A percentile compares a stretch with the other conserved stretches of the same genome.
Evolutionary conservation across 2,888 invertebrate genomes (phyloP).

Genomic region (Abrostola tripartita): DNA sequence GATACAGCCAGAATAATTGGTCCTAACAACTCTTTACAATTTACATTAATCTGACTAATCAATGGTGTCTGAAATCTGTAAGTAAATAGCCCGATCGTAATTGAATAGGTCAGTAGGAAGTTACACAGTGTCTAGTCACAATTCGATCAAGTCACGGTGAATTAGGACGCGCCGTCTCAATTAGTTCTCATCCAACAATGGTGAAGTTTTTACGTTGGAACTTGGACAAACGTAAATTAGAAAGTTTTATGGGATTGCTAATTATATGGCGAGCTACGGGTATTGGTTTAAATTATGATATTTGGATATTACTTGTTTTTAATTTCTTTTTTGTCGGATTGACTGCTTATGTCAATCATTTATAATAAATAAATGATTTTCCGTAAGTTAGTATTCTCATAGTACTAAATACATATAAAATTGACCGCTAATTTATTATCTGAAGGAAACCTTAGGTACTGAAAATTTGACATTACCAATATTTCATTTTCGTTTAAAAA

Average conservation of each 20-base stretch:
- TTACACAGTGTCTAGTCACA: slow-evolving; percentile 22
- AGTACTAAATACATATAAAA: not conserved
- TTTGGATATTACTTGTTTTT: no score
- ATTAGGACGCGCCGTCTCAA: slow-evolving; percentile 34
- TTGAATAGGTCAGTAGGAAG: slow-evolving; percentile 15
- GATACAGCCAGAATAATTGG: slow-evolving; percentile 4
- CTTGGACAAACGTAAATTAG: slow-evolving; percentile 25
- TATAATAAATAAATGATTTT: no score
- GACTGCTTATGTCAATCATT: no score
- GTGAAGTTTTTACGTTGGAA: slow-evolving; percentile 43
- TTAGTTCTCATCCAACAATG: slow-evolving; percentile 43
- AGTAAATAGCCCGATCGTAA: slow-evolving; percentile 18
- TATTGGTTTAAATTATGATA: not conserved
- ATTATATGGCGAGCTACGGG: slow-evolving; percentile 24
- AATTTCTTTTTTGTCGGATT: no score
- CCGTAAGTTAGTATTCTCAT: no score
- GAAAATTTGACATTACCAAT: not conserved
- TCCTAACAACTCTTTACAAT: not conserved
- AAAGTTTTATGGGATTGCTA: slow-evolving; percentile 32
- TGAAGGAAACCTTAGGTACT: not conserved
- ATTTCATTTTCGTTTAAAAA: not conserved
- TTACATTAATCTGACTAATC: no score
- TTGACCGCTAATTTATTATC: not conserved
- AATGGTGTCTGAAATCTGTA: not conserved
- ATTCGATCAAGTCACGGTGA: slow-evolving; percentile 31